A percentile compares a stretch with the other conserved stretches of the same genome.
Conservation (phyloP, 2,888 invertebrate species). For the Apamea epomidion region DNA sequence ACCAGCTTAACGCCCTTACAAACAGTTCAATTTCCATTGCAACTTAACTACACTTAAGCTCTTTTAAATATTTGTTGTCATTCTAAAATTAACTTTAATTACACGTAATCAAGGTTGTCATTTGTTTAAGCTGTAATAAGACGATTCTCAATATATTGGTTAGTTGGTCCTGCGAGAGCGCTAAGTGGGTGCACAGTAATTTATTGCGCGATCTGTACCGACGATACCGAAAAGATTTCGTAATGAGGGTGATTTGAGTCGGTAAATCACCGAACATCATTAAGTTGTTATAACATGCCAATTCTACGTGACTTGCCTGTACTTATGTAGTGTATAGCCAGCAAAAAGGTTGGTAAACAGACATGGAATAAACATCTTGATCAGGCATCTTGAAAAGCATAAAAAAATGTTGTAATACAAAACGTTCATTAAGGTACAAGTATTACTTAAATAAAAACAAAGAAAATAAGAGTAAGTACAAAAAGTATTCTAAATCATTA, state of each 20-base stretch:
- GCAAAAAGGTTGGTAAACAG: neutral
- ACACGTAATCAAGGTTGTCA: conserved; percentile 3
- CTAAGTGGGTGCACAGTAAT: conserved; percentile 54
- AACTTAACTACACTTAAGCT: neutral
- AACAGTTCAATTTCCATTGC: conserved; percentile 14
- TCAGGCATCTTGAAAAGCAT: no score
- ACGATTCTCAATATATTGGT: neutral
- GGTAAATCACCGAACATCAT: conserved; percentile 69
- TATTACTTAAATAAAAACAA: no score
- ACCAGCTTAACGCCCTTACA: neutral
- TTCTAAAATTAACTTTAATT: conserved; percentile 39
- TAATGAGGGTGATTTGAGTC: conserved; percentile 64
- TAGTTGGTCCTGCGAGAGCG: conserved; percentile 9
- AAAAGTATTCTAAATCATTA: no score
- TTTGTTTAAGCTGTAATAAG: conserved; percentile 25
- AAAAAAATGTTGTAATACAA: no score
- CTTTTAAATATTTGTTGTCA: neutral
- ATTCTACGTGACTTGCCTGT: conserved; percentile 54
- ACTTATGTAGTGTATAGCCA: conserved; percentile 18
- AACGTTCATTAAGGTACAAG: no score
- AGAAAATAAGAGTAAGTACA: no score
- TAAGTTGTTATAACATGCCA: conserved; percentile 67
- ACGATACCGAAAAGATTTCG: conserved; percentile 52
- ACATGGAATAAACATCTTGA: neutral
- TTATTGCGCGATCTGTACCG: conserved; percentile 45